These are phyloP conservation scores for Semotilus atromaculatus DNA, from an alignment of 2,797 vertebrate genomes.

Conservation along the genomic window DNA sequence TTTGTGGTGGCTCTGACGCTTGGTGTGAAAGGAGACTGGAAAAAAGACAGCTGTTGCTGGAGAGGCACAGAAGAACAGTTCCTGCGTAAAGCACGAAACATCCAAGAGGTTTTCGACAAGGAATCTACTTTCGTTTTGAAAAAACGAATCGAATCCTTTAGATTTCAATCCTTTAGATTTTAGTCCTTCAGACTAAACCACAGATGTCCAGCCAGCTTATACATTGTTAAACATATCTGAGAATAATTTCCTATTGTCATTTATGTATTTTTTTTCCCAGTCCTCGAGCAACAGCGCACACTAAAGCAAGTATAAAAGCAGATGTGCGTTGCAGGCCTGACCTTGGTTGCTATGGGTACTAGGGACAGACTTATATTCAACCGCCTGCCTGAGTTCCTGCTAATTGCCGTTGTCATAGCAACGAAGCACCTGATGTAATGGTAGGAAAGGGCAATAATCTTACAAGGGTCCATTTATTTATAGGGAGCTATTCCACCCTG, in stretches of 20 bases:
- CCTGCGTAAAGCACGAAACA: not conserved
- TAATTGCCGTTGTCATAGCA: slow-evolving; percentile 75
- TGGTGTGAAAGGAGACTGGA: slow-evolving; percentile 19
- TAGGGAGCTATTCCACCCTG: slow-evolving; percentile 59
- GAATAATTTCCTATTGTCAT: slow-evolving; percentile 17
- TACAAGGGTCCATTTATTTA: slow-evolving; percentile 70
- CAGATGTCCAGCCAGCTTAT: not conserved
- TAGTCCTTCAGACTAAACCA: not conserved
- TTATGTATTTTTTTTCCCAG: slow-evolving; percentile 25
- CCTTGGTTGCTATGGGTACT: slow-evolving; percentile 72
- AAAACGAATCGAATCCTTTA: not conserved
- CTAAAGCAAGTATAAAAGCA: slow-evolving; percentile 59
- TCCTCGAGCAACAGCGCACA: slow-evolving; percentile 37
- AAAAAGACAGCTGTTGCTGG: slow-evolving; percentile 12
- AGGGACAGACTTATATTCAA: slow-evolving; percentile 67
- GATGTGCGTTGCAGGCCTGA: slow-evolving; percentile 69
- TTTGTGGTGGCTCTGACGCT: slow-evolving; percentile 19
- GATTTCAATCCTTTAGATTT: too few relatives aligned
- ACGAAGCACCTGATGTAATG: slow-evolving; percentile 73
- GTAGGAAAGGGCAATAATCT: slow-evolving; percentile 71
- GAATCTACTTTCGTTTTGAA: not conserved
- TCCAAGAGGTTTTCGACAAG: not conserved
- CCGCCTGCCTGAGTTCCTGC: slow-evolving; percentile 70
- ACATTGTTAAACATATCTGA: not conserved
- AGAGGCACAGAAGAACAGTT: not conserved